phyloP scores from a whole-genome alignment of 2,113 vertebrate genomes.

The Corythoichthys haematopterus region DNA sequence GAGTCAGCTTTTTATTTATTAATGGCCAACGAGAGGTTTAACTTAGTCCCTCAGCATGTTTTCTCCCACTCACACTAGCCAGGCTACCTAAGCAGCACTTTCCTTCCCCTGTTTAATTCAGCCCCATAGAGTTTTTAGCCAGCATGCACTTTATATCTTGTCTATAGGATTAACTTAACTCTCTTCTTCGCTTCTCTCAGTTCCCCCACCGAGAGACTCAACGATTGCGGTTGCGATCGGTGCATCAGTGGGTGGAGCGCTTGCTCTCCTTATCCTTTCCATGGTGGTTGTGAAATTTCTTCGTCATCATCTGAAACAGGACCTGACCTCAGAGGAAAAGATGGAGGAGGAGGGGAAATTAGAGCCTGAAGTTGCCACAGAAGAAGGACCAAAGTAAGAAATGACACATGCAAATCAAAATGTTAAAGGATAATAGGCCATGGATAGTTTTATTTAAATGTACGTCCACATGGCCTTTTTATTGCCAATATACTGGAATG shows the following conservation, averaged over 20 bases:
- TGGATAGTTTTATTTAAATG: not conserved
- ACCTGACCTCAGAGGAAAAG: conserved; percentile 91
- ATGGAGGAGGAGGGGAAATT: conserved; percentile 94
- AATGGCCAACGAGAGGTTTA: conserved; percentile 47
- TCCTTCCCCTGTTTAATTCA: conserved; percentile 53
- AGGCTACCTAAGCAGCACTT: conserved; percentile 51
- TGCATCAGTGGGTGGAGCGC: conserved; percentile 85
- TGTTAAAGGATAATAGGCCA: not conserved
- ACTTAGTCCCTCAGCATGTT: conserved; percentile 31
- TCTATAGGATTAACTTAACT: conserved; percentile 36
- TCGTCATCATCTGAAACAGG: conserved; percentile 88
- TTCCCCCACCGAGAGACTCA: conserved; percentile 87
- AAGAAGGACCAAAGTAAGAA: conserved; percentile 86
- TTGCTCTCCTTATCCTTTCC: conserved; percentile 89
- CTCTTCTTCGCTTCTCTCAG: conserved; percentile 58
- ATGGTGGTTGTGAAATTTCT: conserved; percentile 93
- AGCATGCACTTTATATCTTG: conserved; percentile 26
- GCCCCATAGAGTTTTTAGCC: conserved; percentile 50
- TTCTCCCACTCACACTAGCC: conserved; percentile 3
- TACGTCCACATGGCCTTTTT: not conserved
- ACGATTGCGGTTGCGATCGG: conserved; percentile 91
- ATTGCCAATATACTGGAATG: not conserved
- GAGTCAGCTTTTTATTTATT: conserved; percentile 66
- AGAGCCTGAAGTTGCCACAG: conserved; percentile 82
- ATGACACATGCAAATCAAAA: not conserved